A percentile compares a stretch with the other conserved stretches of the same genome.
Conservation (phyloP, 2,113 vertebrate species). For the Perca flavescens region DNA sequence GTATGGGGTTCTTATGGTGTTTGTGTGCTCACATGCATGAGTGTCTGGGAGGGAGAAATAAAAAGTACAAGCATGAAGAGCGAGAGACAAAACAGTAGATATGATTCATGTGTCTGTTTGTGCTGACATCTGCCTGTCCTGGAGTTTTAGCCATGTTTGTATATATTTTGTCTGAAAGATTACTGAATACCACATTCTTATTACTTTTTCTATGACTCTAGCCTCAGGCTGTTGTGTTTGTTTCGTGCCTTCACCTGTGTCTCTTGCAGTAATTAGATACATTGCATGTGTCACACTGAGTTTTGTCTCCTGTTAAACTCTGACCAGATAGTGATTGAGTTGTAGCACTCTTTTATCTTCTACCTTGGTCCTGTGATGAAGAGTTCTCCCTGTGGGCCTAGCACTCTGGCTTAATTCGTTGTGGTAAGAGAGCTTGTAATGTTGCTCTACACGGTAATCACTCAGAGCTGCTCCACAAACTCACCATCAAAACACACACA, state of each 20-base stretch:
- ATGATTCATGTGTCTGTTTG: conserved; percentile 18
- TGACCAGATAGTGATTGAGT: conserved; percentile 72
- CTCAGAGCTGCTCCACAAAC: conserved; percentile 55
- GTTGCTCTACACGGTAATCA: conserved; percentile 61
- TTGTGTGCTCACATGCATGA: not conserved
- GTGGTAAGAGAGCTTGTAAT: conserved; percentile 69
- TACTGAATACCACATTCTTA: not conserved
- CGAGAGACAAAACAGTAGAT: not conserved
- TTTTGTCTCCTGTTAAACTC: conserved; percentile 66
- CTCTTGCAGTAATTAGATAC: conserved; percentile 56
- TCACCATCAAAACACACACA: conserved; percentile 38
- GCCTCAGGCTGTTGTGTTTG: conserved; percentile 33
- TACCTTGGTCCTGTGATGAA: conserved; percentile 57
- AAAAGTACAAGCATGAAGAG: not conserved
- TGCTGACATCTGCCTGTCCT: not conserved
- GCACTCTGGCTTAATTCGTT: conserved; percentile 66
- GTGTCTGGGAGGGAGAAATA: not conserved
- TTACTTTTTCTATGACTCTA: conserved; percentile 9
- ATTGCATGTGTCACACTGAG: conserved; percentile 62
- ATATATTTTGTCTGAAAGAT: conserved; percentile 25
- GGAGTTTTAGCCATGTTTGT: not conserved
- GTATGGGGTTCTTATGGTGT: not conserved
- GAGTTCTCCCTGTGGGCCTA: conserved; percentile 56
- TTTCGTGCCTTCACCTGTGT: conserved; percentile 35
- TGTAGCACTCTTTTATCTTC: conserved; percentile 67